Conservation (phyloP, 2,797 vertebrate species). For the Carcharodon carcharias region DNA sequence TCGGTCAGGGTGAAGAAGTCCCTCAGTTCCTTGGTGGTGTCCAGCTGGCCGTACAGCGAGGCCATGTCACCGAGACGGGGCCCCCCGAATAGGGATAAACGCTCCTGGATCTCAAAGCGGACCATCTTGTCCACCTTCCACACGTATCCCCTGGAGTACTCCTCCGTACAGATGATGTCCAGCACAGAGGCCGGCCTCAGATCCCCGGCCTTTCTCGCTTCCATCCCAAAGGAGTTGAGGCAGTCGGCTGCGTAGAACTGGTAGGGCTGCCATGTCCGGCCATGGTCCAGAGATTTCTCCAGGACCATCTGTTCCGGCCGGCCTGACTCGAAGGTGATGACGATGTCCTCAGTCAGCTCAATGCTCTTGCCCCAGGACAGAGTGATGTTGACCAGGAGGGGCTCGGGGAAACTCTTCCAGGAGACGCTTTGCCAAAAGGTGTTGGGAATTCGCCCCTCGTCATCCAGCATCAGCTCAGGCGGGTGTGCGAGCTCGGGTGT, state of each 20-base stretch:
- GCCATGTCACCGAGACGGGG: conserved; percentile 95
- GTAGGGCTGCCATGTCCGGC: conserved; percentile 90
- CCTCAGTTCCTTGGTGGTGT: conserved; percentile 94
- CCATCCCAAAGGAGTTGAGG: conserved; percentile 94
- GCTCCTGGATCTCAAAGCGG: conserved; percentile 97
- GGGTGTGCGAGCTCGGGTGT: conserved; percentile 92
- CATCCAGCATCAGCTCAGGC: conserved; percentile 91
- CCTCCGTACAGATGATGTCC: conserved; percentile 98
- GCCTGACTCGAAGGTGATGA: conserved; percentile 92
- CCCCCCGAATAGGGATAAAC: conserved; percentile 92
- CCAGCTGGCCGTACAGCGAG: conserved; percentile 91
- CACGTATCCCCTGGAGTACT: conserved; percentile 86
- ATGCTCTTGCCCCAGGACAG: neutral
- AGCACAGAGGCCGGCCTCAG: conserved; percentile 84
- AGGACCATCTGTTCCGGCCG: conserved; percentile 95
- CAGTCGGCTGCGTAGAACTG: conserved; percentile 97
- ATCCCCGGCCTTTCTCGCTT: conserved; percentile 87
- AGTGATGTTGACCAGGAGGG: conserved; percentile 9
- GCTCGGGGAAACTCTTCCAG: neutral
- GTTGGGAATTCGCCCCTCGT: conserved; percentile 81
- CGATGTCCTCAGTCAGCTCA: conserved; percentile 89
- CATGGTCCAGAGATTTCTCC: conserved; percentile 94
- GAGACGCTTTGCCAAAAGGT: neutral
- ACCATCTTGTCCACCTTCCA: conserved; percentile 78
- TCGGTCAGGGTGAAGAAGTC: conserved; percentile 95